Evolutionary conservation across 1,140 invertebrate species (phyloP).

Genomic region (Cecropterus lyciades): DNA sequence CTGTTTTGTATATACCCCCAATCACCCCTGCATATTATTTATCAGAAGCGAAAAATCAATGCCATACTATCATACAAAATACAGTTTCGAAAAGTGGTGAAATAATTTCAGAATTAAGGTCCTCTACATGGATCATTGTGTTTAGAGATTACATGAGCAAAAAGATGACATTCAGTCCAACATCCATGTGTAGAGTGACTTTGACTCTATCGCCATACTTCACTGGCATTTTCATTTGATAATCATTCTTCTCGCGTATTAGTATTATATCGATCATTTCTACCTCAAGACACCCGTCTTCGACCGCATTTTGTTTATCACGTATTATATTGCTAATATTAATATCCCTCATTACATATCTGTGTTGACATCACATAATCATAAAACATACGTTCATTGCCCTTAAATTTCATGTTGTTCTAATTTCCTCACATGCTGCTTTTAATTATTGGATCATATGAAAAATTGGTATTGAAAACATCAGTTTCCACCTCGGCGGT

Average conservation of each 20-base stretch:
- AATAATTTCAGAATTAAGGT: slow-evolving; percentile 46
- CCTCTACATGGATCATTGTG: slow-evolving; percentile 61
- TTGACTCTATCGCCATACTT: slow-evolving; percentile 71
- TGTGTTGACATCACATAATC: slow-evolving; percentile 9
- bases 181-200: slow-evolving; percentile 73
- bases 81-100: slow-evolving; percentile 49
- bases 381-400: slow-evolving; percentile 14
- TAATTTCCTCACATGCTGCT: slow-evolving; percentile 81
- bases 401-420: slow-evolving; percentile 51
- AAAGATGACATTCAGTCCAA: slow-evolving; percentile 76
- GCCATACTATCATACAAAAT: slow-evolving; percentile 43
- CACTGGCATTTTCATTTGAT: slow-evolving; percentile 69
- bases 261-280: not conserved
- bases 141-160: slow-evolving; percentile 75
- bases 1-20: slow-evolving; percentile 55
- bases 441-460: slow-evolving; percentile 68
- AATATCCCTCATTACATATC: not conserved
- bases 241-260: not conserved
- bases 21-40: slow-evolving; percentile 52
- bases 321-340: not conserved
- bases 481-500: slow-evolving; percentile 82
- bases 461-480: slow-evolving; percentile 56
- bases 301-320: not conserved
- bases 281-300: slow-evolving; percentile 20
- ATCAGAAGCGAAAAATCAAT: slow-evolving; percentile 53